These are phyloP conservation scores for Stenichneumon culpator DNA, from an alignment of 2,888 invertebrate species.

Conservation along the genomic window DNA sequence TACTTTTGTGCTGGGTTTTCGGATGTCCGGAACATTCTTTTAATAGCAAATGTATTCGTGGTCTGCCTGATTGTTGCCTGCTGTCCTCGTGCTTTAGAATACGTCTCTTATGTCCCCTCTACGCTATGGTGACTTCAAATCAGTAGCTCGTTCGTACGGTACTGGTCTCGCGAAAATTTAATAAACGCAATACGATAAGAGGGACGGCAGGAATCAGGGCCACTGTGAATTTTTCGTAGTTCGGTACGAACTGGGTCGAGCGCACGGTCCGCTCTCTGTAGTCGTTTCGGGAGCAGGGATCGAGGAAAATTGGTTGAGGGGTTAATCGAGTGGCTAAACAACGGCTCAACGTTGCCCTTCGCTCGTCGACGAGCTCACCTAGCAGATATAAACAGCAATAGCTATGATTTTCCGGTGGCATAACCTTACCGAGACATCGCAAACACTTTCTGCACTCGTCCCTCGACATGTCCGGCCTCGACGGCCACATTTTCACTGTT, in stretches of 20 bases:
- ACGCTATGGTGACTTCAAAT: background rate
- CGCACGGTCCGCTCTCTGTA: background rate
- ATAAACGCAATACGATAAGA: background rate
- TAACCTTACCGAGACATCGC: conserved; percentile 92
- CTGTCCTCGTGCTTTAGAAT: background rate
- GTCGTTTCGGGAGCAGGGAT: background rate
- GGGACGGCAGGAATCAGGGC: background rate
- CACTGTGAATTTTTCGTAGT: background rate
- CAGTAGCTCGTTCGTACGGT: background rate
- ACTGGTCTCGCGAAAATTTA: background rate
- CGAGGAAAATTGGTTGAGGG: background rate
- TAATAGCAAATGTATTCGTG: background rate
- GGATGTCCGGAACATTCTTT: background rate
- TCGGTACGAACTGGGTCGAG: background rate
- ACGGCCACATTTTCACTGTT: conserved; percentile 87
- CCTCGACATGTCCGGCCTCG: conserved; percentile 93
- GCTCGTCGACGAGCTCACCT: background rate
- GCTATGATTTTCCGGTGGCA: conserved; percentile 65
- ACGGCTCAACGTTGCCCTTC: background rate
- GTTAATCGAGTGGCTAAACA: background rate
- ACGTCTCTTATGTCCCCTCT: background rate
- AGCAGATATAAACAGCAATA: background rate
- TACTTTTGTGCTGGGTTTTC: background rate
- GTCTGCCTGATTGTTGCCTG: background rate
- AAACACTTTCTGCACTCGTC: conserved; percentile 96